phyloP scores from a whole-genome alignment of 2,113 vertebrate species.

The Gorsachius goisagi region DNA sequence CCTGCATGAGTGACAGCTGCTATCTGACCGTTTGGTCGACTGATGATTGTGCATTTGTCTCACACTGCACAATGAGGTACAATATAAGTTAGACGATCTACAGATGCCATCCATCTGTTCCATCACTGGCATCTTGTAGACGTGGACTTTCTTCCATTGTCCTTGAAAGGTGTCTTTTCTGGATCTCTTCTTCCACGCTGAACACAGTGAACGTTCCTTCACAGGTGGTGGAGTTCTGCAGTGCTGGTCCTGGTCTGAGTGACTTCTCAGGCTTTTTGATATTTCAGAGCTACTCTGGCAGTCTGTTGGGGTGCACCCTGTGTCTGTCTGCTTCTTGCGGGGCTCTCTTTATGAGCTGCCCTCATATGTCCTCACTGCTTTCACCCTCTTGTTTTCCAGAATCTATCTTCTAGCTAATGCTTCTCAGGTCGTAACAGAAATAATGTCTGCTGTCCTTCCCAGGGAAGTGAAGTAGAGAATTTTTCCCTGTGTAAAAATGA shows the following conservation, averaged over 20 bases:
- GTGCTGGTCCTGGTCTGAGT: background rate
- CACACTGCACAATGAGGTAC: background rate
- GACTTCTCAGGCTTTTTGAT: background rate
- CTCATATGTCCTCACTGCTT: background rate
- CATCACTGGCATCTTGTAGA: background rate
- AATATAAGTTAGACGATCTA: background rate
- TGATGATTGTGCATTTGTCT: background rate
- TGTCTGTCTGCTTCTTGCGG: background rate
- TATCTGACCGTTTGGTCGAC: slow-evolving; percentile 20
- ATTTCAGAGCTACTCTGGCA: background rate
- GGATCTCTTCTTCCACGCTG: background rate
- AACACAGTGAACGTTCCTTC: background rate
- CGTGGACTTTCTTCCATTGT: background rate
- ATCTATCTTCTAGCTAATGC: background rate
- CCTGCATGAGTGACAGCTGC: slow-evolving; percentile 50
- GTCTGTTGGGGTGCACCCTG: background rate
- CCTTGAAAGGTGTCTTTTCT: background rate
- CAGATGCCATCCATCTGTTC: slow-evolving; percentile 56
- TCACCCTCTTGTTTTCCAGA: background rate
- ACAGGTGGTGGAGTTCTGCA: background rate
- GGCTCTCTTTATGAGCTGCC: background rate
- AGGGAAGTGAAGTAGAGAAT: background rate
- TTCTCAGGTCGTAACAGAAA: background rate
- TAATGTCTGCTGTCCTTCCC: background rate
- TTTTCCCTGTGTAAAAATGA: background rate